A percentile compares a stretch with the other conserved stretches of the same genome.
Evolutionary conservation across 2,113 vertebrate species (phyloP).

Genomic region (Chrysemys picta): DNA sequence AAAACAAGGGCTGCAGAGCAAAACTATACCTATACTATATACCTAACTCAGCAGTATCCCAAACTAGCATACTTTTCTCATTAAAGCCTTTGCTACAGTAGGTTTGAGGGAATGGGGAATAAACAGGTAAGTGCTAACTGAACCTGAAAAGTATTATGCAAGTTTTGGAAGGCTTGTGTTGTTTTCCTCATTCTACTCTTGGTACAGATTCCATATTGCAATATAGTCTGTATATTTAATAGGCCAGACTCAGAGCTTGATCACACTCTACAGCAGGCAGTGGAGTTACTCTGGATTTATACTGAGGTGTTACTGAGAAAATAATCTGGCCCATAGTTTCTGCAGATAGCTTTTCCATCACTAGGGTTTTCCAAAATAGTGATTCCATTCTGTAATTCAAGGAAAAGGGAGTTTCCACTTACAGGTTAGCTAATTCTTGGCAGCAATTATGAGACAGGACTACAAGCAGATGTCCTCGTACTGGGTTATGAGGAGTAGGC

Average conservation of each 20-base stretch:
- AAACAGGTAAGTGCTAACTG: background rate
- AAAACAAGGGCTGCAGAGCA: background rate
- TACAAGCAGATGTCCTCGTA: background rate
- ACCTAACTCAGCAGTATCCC: background rate
- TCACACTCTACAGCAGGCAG: background rate
- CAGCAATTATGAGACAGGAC: background rate
- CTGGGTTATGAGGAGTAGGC: background rate
- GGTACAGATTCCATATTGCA: background rate
- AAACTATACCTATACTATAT: background rate
- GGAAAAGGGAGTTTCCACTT: background rate
- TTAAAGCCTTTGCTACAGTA: background rate
- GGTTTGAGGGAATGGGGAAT: rapidly evolving
- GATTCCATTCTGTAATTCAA: background rate
- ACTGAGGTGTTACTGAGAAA: background rate
- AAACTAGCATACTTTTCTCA: background rate
- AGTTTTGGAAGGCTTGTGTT: background rate
- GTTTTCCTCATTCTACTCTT: background rate
- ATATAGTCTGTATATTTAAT: background rate
- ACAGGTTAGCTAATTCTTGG: background rate
- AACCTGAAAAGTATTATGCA: background rate
- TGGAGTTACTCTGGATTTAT: background rate
- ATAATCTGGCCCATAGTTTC: background rate
- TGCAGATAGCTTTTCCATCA: background rate
- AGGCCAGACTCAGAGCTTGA: background rate
- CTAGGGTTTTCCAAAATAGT: rapidly evolving